Evolutionary conservation across 2,113 vertebrate species (phyloP).

Genomic region (Calyptommatus sinebrachiatus): DNA sequence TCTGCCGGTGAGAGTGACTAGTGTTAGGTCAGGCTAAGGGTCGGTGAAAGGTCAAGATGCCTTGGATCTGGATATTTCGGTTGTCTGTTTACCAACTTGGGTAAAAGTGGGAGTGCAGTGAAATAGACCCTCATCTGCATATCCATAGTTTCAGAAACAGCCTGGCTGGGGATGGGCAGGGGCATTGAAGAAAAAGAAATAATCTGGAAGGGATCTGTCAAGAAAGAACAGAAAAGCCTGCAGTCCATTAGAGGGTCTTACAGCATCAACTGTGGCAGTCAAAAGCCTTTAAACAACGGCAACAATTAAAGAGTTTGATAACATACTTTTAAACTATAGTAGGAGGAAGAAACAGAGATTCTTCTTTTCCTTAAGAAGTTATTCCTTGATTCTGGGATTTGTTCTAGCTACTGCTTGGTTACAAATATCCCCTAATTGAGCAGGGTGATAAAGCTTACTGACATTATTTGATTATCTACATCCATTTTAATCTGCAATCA

Average conservation of each 20-base stretch:
- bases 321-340: no score
- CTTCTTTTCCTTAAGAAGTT: no score
- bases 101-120: conserved; percentile 40
- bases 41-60: conserved; percentile 86
- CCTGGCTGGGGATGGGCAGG: background rate
- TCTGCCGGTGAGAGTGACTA: conserved; percentile 81
- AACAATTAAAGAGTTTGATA: no score
- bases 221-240: background rate
- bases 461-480: no score
- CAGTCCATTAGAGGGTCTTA: background rate
- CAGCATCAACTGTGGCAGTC: background rate
- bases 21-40: conserved; percentile 81
- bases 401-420: no score
- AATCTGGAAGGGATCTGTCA: background rate
- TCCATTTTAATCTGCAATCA: no score
- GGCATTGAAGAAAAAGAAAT: background rate
- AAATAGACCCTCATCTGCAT: background rate
- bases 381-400: no score
- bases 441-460: no score
- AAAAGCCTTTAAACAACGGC: background rate
- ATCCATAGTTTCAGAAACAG: background rate
- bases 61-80: conserved; percentile 72
- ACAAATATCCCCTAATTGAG: no score
- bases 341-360: no score
- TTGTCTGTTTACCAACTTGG: conserved; percentile 78